Evolutionary conservation across 2,113 vertebrate species (phyloP).

Genomic region (Cochlearius cochlearius): DNA sequence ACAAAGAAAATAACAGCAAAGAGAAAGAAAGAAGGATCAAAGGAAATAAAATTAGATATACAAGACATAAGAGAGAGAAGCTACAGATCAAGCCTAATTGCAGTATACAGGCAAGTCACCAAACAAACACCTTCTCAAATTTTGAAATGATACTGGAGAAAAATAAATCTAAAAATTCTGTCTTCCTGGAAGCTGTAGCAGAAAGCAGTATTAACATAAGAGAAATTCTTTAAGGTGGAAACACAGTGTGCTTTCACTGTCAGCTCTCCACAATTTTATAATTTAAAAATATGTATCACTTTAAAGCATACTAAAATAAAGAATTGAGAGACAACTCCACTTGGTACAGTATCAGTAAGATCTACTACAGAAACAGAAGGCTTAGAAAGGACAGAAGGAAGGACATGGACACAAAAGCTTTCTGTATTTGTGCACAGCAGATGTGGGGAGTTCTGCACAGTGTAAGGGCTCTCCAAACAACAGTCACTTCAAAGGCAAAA

Average conservation of each 20-base stretch:
- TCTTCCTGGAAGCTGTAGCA: background rate
- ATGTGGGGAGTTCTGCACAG: background rate
- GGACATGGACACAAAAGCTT: background rate
- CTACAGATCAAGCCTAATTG: background rate
- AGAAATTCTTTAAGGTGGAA: background rate
- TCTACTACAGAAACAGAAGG: background rate
- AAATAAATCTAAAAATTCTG: background rate
- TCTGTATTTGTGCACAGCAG: background rate
- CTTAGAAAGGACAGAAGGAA: background rate
- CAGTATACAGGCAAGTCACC: background rate
- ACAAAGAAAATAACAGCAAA: conserved; percentile 25
- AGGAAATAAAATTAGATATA: conserved; percentile 44
- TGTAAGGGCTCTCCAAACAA: background rate
- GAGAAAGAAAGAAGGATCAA: conserved; percentile 37
- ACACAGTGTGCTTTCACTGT: background rate
- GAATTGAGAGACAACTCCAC: background rate
- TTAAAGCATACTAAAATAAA: background rate
- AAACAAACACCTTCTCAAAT: background rate
- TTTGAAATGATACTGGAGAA: background rate
- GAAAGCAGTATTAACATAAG: background rate
- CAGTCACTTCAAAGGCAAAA: background rate
- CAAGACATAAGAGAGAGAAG: conserved; percentile 12
- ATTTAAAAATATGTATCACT: background rate
- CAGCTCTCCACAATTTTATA: background rate
- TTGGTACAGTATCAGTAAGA: background rate